Evolutionary conservation across 2,888 invertebrate genomes (phyloP).

Genomic region (Scaptomyza polygonia): DNA sequence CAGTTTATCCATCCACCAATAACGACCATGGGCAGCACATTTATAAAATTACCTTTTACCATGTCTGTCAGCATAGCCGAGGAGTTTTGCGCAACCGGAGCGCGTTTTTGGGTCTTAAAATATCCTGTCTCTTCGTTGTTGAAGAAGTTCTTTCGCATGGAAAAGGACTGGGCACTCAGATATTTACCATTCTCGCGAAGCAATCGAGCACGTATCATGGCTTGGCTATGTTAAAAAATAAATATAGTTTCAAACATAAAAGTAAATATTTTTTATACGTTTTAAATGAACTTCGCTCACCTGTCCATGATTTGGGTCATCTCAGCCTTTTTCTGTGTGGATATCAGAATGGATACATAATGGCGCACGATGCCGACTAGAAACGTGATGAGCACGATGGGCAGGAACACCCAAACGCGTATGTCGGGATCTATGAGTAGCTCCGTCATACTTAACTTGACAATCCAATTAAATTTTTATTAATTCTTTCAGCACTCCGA

Average conservation of each 20-base stretch:
- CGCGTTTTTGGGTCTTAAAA: conserved; percentile 95
- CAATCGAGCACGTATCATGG: conserved; percentile 95
- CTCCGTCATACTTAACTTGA: conserved; percentile 88
- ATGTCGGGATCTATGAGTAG: conserved; percentile 98
- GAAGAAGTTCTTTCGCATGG: conserved; percentile 97
- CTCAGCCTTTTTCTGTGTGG: conserved; percentile 98
- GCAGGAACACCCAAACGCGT: conserved; percentile 98
- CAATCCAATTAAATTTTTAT: conserved; percentile 38
- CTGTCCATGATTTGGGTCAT: conserved; percentile 97
- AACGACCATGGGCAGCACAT: conserved; percentile 99
- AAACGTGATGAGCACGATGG: conserved; percentile 99
- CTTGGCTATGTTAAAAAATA: conserved; percentile 88
- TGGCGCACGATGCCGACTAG: conserved; percentile 98
- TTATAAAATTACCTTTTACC: conserved; percentile 99
- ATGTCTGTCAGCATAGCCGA: conserved; percentile 99
- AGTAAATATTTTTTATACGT: neutral
- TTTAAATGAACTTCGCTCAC: conserved; percentile 84
- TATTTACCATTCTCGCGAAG: conserved; percentile 98
- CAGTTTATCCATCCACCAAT: conserved; percentile 99
- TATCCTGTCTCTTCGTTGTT: conserved; percentile 97
- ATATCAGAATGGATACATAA: conserved; percentile 97
- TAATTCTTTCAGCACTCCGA: conserved; percentile 37
- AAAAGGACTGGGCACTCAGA: conserved; percentile 94
- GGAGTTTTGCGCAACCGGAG: conserved; percentile 94
- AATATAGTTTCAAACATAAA: neutral